A percentile compares a stretch with the other conserved stretches of the same genome.
phyloP scores from a whole-genome alignment of 1,140 invertebrate genomes.

The Papilio machaon region DNA sequence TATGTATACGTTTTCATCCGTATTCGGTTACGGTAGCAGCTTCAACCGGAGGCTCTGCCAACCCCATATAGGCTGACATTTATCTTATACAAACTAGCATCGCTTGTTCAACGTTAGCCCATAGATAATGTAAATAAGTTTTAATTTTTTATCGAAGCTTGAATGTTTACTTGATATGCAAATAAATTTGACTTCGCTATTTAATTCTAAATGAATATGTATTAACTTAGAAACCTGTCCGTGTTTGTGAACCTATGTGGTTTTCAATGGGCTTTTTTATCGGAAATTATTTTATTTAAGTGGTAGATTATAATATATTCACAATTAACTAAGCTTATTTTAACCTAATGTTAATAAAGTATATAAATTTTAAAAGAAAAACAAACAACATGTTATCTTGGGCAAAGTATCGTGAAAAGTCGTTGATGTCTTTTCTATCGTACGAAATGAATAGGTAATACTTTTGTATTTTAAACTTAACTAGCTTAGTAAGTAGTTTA shows the following conservation, averaged over 20 bases:
- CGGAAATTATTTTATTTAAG: neutral
- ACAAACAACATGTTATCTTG: neutral
- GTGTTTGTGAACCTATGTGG: neutral
- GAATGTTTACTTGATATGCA: constrained; percentile 11
- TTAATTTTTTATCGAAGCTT: neutral
- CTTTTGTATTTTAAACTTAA: neutral
- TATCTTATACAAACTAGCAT: neutral
- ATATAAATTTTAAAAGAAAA: neutral
- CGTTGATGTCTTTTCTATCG: constrained; percentile 49
- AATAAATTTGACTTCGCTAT: constrained; percentile 17
- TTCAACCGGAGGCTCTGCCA: neutral
- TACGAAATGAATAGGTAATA: neutral
- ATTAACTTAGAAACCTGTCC: constrained; percentile 5
- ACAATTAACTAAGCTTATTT: neutral
- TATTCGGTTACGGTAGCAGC: neutral
- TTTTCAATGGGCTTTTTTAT: constrained; percentile 7
- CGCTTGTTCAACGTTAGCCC: neutral
- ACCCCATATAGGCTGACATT: neutral
- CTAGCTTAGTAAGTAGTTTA: too few species aligned
- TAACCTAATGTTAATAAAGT: neutral
- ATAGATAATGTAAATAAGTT: constrained; percentile 7
- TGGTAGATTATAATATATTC: neutral
- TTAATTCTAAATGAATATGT: constrained; percentile 20
- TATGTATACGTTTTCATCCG: neutral
- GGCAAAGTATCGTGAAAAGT: neutral